Conservation (phyloP, 2,113 vertebrate species). For the Megaleporinus macrocephalus region DNA sequence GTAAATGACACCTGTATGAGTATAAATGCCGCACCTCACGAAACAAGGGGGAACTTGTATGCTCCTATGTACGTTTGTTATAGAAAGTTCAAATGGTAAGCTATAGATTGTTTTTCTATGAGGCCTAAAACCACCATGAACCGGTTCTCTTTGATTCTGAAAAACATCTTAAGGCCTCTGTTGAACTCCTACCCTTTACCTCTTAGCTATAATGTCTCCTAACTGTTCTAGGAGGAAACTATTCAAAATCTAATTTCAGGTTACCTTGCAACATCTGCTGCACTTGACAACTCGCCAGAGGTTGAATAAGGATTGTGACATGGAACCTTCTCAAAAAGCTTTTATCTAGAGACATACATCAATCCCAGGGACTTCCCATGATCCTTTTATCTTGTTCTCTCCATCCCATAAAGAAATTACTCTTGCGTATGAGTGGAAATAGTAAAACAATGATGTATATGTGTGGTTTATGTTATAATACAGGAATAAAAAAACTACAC, state of each 20-base stretch:
- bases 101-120: constrained; percentile 11
- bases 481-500: not conserved
- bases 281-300: not conserved
- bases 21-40: not conserved
- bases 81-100: not conserved
- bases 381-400: not conserved
- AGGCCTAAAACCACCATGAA: constrained; percentile 11
- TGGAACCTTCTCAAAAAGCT: not conserved
- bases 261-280: constrained; percentile 18
- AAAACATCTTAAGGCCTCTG: constrained; percentile 47
- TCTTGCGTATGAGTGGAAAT: constrained; percentile 18
- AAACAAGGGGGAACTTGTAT: not conserved
- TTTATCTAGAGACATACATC: constrained; percentile 4
- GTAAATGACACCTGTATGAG: not conserved
- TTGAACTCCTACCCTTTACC: constrained; percentile 38
- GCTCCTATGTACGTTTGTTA: not conserved
- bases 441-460: not conserved
- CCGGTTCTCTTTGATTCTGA: constrained; percentile 12
- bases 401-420: constrained; percentile 26
- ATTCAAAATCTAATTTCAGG: constrained; percentile 54
- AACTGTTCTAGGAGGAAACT: constrained; percentile 26
- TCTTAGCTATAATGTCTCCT: constrained; percentile 36
- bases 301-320: constrained; percentile 43
- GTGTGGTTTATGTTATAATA: not conserved
- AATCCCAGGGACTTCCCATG: constrained; percentile 47